These are phyloP conservation scores for Blastobasis lacticolella DNA, from an alignment of 2,888 invertebrate species.

Conservation along the genomic window DNA sequence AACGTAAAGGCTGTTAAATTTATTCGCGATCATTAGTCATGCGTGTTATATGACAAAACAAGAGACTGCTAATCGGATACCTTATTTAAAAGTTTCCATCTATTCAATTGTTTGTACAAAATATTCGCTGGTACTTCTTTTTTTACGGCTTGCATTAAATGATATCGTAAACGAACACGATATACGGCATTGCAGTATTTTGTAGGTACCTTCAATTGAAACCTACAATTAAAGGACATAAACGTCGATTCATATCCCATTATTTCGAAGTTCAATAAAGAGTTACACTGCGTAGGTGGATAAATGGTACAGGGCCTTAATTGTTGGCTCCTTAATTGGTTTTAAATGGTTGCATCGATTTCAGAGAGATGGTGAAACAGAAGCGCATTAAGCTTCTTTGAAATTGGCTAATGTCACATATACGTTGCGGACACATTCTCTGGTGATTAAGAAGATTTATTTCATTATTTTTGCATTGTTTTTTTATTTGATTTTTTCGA, in stretches of 20 bases:
- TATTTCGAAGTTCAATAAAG: constrained; percentile 5
- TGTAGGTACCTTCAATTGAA: constrained; percentile 1
- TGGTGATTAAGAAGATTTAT: neutral
- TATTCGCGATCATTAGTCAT: constrained; percentile 13
- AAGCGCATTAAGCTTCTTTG: constrained; percentile 58
- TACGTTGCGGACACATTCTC: neutral
- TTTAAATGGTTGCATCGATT: constrained; percentile 23
- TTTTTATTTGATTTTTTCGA: too few relatives aligned
- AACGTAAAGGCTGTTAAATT: constrained; percentile 36
- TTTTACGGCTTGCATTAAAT: neutral
- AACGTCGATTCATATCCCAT: constrained; percentile 5
- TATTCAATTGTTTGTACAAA: too few relatives aligned
- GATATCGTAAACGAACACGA: neutral
- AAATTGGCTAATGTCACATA: constrained; percentile 64
- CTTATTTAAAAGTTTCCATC: too few relatives aligned
- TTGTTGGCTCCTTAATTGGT: constrained; percentile 23
- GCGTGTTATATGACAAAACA: too few relatives aligned
- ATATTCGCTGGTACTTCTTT: too few relatives aligned
- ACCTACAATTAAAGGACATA: constrained; percentile 5
- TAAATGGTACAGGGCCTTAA: constrained; percentile 19
- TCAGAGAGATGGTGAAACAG: constrained; percentile 17
- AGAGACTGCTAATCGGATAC: too few relatives aligned
- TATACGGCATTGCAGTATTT: neutral
- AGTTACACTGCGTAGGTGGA: constrained; percentile 12
- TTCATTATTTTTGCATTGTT: too few relatives aligned